Conservation (phyloP, 2,797 vertebrate species). For the Sebastiscus tertius region DNA sequence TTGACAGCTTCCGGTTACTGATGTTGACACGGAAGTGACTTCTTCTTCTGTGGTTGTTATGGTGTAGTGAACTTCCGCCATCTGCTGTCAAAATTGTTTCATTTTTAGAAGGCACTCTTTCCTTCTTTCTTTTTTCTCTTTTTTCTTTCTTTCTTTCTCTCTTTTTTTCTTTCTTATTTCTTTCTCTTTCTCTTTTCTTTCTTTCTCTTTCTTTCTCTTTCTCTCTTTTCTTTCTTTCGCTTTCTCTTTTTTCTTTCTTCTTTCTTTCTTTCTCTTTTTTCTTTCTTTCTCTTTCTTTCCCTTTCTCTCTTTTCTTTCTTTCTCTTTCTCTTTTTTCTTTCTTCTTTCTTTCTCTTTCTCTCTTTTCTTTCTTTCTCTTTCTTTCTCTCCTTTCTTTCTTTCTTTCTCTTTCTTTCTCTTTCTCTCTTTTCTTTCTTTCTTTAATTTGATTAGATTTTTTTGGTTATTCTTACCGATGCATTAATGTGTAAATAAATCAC, state of each 20-base stretch:
- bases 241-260: no score
- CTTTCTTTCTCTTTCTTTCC: no score
- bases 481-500: not conserved
- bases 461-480: not conserved
- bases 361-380: no score
- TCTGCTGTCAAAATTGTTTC: not conserved
- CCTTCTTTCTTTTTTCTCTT: not conserved
- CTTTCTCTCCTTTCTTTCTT: no score
- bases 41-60: slow-evolving; percentile 21
- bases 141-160: not conserved
- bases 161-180: not conserved
- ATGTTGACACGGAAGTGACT: slow-evolving; percentile 37
- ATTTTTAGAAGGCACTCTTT: not conserved
- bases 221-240: no score
- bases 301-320: no score
- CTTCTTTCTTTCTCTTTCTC: no score
- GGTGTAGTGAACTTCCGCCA: not conserved
- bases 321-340: no score
- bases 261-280: no score
- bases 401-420: fast-evolving
- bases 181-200: no score
- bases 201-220: no score
- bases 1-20: not conserved
- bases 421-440: no score
- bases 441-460: not conserved